phyloP scores from a whole-genome alignment of 2,888 invertebrate genomes.

The Dolichopus griseipennis region DNA sequence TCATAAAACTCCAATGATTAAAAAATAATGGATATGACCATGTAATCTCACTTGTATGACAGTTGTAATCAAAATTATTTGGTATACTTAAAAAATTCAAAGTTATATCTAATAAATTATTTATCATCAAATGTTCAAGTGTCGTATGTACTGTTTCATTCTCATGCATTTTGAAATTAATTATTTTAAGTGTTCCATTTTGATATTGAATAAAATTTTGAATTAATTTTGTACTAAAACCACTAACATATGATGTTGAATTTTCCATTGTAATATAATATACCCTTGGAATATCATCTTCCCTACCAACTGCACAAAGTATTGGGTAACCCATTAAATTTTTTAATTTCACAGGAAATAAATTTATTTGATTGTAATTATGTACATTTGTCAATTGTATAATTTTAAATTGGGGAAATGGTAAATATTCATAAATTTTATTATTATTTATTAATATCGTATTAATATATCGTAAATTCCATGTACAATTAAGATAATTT shows the following conservation, averaged over 20 bases:
- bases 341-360: neutral
- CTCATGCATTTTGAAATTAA: neutral
- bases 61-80: neutral
- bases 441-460: neutral
- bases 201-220: neutral
- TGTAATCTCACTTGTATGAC: neutral
- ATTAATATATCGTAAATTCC: neutral
- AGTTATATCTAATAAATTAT: neutral
- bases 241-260: neutral
- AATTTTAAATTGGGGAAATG: neutral
- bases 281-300: neutral
- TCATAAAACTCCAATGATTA: neutral
- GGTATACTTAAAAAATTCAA: neutral
- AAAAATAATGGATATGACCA: neutral
- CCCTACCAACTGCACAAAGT: neutral
- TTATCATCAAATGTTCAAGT: too few species aligned
- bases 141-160: too few species aligned
- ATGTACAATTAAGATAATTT: neutral
- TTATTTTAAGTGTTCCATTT: neutral
- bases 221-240: neutral
- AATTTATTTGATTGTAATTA: neutral
- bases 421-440: neutral
- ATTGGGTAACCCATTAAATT: neutral
- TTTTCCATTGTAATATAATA: neutral
- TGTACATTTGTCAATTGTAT: neutral